phyloP scores from a whole-genome alignment of 1,140 invertebrate species.

The Nylanderia fulva region DNA sequence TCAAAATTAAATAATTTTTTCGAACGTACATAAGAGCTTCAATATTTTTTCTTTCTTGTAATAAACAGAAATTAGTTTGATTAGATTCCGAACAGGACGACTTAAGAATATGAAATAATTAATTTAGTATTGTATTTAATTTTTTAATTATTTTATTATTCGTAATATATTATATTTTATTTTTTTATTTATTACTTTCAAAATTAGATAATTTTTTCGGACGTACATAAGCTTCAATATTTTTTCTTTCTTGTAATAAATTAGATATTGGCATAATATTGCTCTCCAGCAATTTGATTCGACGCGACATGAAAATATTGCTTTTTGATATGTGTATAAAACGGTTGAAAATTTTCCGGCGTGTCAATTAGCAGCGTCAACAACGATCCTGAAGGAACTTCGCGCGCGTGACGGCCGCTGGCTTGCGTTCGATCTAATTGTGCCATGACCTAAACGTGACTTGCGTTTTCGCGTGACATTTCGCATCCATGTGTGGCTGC shows the following conservation, averaged over 20 bases:
- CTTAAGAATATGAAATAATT: no score
- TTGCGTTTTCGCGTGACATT: conserved; percentile 61
- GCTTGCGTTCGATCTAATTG: conserved; percentile 58
- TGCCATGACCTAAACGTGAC: conserved; percentile 60
- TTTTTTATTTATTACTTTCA: no score
- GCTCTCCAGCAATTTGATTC: conserved; percentile 11
- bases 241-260: background rate
- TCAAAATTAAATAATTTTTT: background rate
- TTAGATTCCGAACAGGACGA: no score
- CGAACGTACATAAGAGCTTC: background rate
- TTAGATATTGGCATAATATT: no score
- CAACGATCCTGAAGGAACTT: conserved; percentile 40
- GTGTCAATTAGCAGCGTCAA: conserved; percentile 30
- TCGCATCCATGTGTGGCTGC: conserved; percentile 46
- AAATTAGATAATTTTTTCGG: background rate
- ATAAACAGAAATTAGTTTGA: no score
- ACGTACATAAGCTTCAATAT: background rate
- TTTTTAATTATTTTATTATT: no score
- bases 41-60: background rate
- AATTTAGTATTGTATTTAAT: no score
- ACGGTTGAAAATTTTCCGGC: conserved; percentile 24
- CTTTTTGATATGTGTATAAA: background rate
- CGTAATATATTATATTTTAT: no score
- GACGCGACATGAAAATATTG: background rate
- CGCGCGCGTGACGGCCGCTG: conserved; percentile 34